Conservation (phyloP, 2,113 vertebrate genomes). For the Mungos mungo region DNA sequence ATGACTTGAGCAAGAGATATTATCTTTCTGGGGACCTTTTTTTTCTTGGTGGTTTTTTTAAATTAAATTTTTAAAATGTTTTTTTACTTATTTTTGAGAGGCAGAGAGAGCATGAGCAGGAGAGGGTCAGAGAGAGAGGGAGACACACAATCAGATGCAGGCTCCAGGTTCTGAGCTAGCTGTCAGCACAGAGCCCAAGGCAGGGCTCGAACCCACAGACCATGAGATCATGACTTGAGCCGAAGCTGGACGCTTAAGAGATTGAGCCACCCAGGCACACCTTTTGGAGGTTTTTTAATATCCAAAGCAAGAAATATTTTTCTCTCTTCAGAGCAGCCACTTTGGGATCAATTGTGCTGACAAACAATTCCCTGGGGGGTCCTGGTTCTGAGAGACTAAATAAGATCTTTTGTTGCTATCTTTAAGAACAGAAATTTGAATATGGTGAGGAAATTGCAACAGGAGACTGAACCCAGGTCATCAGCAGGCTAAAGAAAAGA, state of each 20-base stretch:
- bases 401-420: neutral
- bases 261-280: too few relatives aligned
- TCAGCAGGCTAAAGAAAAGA: neutral
- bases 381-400: neutral
- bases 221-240: too few relatives aligned
- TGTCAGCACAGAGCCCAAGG: too few relatives aligned
- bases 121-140: too few relatives aligned
- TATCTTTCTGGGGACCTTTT: neutral
- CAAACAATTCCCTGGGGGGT: neutral
- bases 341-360: conserved; percentile 48
- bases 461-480: neutral
- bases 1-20: neutral
- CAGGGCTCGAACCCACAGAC: too few relatives aligned
- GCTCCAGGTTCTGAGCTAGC: too few relatives aligned
- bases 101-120: too few relatives aligned
- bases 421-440: conserved; percentile 35
- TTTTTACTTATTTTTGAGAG: too few relatives aligned
- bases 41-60: neutral
- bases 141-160: too few relatives aligned
- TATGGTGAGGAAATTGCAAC: neutral
- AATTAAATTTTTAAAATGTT: too few relatives aligned
- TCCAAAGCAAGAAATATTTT: neutral
- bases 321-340: neutral
- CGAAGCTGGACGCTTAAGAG: too few relatives aligned
- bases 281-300: neutral